phyloP scores from a whole-genome alignment of 2,888 invertebrate genomes.

The Platerodrilus igneus region DNA sequence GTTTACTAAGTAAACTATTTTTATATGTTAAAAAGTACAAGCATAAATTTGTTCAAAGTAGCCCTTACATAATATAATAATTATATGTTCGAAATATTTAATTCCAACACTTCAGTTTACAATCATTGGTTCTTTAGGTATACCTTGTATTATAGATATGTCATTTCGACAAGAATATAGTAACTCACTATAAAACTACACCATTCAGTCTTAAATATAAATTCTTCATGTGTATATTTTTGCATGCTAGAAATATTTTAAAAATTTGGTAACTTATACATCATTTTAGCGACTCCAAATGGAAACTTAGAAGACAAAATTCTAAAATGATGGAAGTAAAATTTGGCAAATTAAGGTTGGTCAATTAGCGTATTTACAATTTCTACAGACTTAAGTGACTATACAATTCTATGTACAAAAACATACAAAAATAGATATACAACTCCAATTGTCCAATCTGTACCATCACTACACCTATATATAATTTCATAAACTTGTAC shows the following conservation, averaged over 20 bases:
- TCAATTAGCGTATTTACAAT: constrained; percentile 27
- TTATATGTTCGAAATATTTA: too few species aligned
- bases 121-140: constrained; percentile 19
- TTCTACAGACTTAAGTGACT: constrained; percentile 31
- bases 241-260: too few species aligned
- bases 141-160: constrained; percentile 21
- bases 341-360: constrained; percentile 23
- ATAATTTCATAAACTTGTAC: too few species aligned
- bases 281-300: too few species aligned
- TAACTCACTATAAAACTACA: constrained; percentile 21
- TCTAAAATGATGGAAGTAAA: constrained; percentile 20
- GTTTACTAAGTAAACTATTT: too few species aligned
- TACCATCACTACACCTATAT: too few species aligned
- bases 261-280: too few species aligned
- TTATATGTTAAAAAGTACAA: too few species aligned
- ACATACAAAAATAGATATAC: constrained; percentile 46
- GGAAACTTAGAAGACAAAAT: too few species aligned
- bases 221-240: constrained; percentile 13
- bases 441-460: constrained; percentile 34
- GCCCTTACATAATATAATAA: too few species aligned
- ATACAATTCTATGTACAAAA: constrained; percentile 43
- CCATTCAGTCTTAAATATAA: constrained; percentile 23
- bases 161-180: constrained; percentile 19
- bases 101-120: too few species aligned
- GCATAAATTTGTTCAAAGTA: too few species aligned